Percentiles rank a stretch among this genome's conserved stretches.
These are phyloP conservation scores for Coenobita brevimanus DNA, from an alignment of 1,140 invertebrate species.

Conservation along the genomic window DNA sequence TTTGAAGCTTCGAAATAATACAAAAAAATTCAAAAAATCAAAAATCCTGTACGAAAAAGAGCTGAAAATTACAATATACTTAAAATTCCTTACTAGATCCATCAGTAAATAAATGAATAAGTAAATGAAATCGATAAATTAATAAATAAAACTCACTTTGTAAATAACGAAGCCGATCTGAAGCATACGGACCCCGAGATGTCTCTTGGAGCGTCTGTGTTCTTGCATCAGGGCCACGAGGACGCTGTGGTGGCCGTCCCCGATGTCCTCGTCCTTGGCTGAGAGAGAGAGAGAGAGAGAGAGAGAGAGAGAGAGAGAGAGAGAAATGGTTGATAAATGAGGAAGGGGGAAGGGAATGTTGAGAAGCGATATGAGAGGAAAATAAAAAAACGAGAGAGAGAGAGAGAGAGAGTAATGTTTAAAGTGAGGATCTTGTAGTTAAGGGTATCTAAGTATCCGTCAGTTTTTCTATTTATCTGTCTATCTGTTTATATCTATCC, in stretches of 20 bases:
- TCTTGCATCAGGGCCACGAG: constrained; percentile 75
- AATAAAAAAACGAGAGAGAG: not conserved
- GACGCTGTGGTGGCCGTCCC: constrained; percentile 72
- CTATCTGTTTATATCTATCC: not conserved
- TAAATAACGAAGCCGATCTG: constrained; percentile 76
- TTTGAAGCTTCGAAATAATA: not conserved
- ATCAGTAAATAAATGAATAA: too few relatives aligned
- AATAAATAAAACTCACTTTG: constrained; percentile 71
- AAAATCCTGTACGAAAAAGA: too few relatives aligned
- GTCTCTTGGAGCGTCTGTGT: constrained; percentile 71
- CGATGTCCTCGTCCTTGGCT: constrained; percentile 4
- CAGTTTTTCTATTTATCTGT: not conserved
- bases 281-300: not conserved
- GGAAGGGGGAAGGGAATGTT: not conserved
- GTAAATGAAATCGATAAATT: too few relatives aligned
- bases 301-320: not conserved
- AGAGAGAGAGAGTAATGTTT: not conserved
- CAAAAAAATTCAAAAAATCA: too few relatives aligned
- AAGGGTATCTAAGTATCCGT: not conserved
- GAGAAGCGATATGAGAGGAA: not conserved
- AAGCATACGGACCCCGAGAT: constrained; percentile 72
- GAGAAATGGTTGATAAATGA: not conserved
- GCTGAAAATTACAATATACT: too few relatives aligned
- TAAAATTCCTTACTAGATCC: too few relatives aligned
- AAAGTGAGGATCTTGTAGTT: not conserved